These are phyloP conservation scores for Actenoides lindsayi DNA, from an alignment of 2,113 vertebrate species.

Conservation along the genomic window DNA sequence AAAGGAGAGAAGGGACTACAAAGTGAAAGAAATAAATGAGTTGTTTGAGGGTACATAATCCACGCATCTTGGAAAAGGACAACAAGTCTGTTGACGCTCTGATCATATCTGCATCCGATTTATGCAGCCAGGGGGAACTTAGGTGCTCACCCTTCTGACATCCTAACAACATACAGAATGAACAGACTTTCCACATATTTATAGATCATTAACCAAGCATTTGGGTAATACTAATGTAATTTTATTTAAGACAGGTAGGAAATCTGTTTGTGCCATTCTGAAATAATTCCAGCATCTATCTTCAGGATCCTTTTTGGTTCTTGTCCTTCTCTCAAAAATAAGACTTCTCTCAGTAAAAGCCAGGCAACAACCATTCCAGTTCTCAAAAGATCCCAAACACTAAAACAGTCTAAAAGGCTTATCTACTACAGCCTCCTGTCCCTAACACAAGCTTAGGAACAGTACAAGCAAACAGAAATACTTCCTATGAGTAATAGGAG, in stretches of 20 bases:
- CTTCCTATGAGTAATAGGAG: background rate
- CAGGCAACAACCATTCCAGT: background rate
- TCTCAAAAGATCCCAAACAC: background rate
- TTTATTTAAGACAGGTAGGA: background rate
- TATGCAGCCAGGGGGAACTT: background rate
- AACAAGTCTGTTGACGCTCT: background rate
- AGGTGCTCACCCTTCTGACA: accelerated
- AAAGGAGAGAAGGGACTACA: background rate
- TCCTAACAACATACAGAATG: accelerated
- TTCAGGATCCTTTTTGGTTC: background rate
- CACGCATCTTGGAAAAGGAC: background rate
- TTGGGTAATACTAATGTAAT: background rate
- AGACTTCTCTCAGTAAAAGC: background rate
- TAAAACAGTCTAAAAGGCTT: background rate
- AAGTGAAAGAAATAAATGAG: background rate
- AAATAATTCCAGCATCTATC: background rate
- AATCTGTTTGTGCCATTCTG: background rate
- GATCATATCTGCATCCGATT: background rate
- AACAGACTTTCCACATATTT: background rate
- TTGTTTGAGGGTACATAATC: background rate
- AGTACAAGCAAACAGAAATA: background rate
- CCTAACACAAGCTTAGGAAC: background rate
- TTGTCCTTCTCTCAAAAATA: background rate
- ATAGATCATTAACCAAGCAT: background rate
- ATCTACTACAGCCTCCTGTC: background rate